Evolutionary conservation across 2,888 invertebrate species (phyloP).

Genomic region (Apodemia mormo): DNA sequence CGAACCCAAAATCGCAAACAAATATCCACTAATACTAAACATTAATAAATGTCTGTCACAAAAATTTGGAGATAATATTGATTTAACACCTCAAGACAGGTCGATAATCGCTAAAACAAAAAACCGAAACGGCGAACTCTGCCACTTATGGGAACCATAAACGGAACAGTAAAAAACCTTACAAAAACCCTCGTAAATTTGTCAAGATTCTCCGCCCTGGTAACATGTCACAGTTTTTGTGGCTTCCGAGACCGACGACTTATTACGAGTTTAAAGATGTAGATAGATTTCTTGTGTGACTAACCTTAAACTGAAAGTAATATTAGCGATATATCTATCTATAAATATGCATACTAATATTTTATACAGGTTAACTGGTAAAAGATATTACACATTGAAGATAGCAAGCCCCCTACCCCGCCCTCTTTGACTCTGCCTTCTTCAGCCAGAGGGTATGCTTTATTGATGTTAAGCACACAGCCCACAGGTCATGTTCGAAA

Average conservation of each 20-base stretch:
- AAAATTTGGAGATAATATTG: constrained; percentile 46
- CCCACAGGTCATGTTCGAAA: too few species aligned
- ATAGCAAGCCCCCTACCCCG: too few species aligned
- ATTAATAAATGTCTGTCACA: constrained; percentile 30
- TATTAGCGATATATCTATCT: too few species aligned
- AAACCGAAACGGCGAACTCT: constrained; percentile 41
- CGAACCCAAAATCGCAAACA: background rate
- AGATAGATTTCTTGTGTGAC: background rate
- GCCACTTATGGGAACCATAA: constrained; percentile 51
- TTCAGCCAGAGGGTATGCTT: too few species aligned
- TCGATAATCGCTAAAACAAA: constrained; percentile 50
- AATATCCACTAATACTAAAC: constrained; percentile 28
- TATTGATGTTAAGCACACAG: too few species aligned
- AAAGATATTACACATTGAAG: too few species aligned
- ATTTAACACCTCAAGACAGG: constrained; percentile 55
- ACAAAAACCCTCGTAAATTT: constrained; percentile 46
- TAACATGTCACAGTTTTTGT: constrained; percentile 18
- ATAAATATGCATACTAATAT: too few species aligned
- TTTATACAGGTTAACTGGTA: too few species aligned
- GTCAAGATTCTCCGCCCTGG: constrained; percentile 39
- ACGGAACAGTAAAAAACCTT: constrained; percentile 38
- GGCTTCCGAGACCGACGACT: constrained; percentile 19
- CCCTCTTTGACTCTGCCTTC: too few species aligned
- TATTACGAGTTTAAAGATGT: constrained; percentile 12
- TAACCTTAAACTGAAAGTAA: too few species aligned